Evolutionary conservation across 2,797 vertebrate genomes (phyloP).

Genomic region (Urophycis tenuis): DNA sequence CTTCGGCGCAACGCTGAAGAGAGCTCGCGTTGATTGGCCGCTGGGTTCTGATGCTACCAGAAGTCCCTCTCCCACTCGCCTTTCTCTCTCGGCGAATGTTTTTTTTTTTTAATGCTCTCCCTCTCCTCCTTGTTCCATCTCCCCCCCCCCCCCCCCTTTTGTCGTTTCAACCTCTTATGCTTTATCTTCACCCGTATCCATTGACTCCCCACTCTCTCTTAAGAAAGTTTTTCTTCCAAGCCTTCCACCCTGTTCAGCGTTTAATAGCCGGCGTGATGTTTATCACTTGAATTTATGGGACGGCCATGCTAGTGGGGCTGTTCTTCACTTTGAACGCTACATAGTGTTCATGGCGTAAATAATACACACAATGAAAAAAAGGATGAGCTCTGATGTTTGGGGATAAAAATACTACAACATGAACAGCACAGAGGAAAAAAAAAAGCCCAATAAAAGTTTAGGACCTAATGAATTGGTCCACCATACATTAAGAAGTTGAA

Average conservation of each 20-base stretch:
- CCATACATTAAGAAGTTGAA: neutral
- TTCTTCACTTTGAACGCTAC: neutral
- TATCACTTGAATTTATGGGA: neutral
- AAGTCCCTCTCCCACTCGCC: no score
- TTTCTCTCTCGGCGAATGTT: no score
- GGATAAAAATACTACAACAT: neutral
- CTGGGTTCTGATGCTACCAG: no score
- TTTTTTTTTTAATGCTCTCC: no score
- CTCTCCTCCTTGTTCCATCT: neutral
- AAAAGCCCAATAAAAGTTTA: neutral
- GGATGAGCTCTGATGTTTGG: neutral
- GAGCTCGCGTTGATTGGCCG: neutral
- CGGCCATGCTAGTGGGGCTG: neutral
- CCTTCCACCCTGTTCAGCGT: neutral
- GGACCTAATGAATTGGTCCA: neutral
- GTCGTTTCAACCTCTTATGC: no score
- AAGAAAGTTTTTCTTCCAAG: neutral
- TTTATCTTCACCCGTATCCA: no score
- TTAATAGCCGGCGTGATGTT: neutral
- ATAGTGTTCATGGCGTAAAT: neutral
- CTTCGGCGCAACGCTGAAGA: neutral
- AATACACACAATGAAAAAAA: no score
- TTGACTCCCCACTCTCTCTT: neutral
- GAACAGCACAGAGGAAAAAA: neutral
- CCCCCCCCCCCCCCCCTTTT: no score